Evolutionary conservation across 2,888 invertebrate genomes (phyloP).

Genomic region (Pardosa pseudoannulata): DNA sequence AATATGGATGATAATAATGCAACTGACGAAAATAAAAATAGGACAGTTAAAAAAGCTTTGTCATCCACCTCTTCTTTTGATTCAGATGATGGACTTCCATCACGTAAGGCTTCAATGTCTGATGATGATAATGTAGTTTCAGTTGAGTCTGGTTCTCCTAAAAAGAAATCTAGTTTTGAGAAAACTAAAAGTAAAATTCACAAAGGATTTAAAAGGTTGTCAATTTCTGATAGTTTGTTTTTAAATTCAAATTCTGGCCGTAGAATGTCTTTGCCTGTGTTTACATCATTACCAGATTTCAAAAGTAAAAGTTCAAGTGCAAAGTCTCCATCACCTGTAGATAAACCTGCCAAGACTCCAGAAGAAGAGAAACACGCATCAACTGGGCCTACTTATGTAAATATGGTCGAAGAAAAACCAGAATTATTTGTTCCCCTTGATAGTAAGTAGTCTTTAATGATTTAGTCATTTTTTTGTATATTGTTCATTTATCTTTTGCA

Average conservation of each 20-base stretch:
- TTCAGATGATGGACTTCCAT: constrained; percentile 43
- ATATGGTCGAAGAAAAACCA: constrained; percentile 91
- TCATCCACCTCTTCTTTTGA: constrained; percentile 44
- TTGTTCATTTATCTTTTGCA: too few species aligned
- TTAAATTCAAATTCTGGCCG: constrained; percentile 23
- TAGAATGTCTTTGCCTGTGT: constrained; percentile 57
- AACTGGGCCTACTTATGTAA: constrained; percentile 82
- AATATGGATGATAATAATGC: constrained; percentile 2
- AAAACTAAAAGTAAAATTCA: constrained; percentile 61
- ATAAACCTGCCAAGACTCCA: constrained; percentile 17
- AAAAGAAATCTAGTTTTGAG: constrained; percentile 64
- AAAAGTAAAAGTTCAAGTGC: constrained; percentile 37
- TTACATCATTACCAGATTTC: constrained; percentile 57
- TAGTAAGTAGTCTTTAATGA: constrained; percentile 66
- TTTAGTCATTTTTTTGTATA: not conserved
- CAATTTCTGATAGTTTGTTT: constrained; percentile 62
- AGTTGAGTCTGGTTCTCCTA: constrained; percentile 38
- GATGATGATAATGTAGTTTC: constrained; percentile 31
- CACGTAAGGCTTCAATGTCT: constrained; percentile 57
- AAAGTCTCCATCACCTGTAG: constrained; percentile 24
- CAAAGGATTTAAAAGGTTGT: constrained; percentile 50
- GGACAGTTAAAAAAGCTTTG: constrained; percentile 2
- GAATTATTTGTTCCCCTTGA: constrained; percentile 71
- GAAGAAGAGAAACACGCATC: constrained; percentile 15
- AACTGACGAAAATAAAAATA: constrained; percentile 14